Base-by-base conservation (phyloP, 2,797 vertebrate species). In the Hippoglossus hippoglossus region DNA sequence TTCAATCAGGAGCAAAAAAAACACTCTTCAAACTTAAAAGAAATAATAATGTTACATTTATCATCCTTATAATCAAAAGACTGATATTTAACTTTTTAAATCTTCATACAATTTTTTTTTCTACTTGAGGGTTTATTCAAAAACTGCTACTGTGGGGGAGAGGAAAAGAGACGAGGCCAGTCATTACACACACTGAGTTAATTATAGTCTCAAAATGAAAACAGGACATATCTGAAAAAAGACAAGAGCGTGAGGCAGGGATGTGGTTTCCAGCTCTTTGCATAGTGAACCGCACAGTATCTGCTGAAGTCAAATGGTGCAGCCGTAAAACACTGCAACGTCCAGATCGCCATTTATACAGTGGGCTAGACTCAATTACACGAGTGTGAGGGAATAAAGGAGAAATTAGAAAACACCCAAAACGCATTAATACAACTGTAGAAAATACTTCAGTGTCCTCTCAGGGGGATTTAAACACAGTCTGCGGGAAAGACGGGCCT, bases 121-220 rank as follows among this genome's bases (percentile, higher is more conserved):
- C 31, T 34, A 34, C 9, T n/a, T 71, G 66, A 39, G 21, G 52
- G 11, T 70, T 71, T 41, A 44, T 41, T 66, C 24, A 75, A 62
- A 79, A 82, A 79, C 39, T 69, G 56, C 39, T 4, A 22, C 19
- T 9, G 47, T 24, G 22, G 39, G 51, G 26, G 36, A 28, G 7
- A 49, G 53, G 46, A 36, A 13, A n/a, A 16, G 26, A 16, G 44
- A 70, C 3, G 28, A 79, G 55, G 58, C 36, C 72, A 68, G 80
- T 82, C 67, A 75, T 31, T 26, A 49, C 61, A 85, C 72, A 75
- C 15, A 54, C 71, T 34, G 44, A 47, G 80, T 79, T 91, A 91
- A 90, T 85, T 89, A 90, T 92, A 90, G 88, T 72, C 64, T 74
- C 28, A 34, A 79, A 90, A 89, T 83, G 75, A 91, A 92, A 92